A percentile compares a stretch with the other conserved stretches of the same genome.
These are phyloP conservation scores for Pseudomyrmex pallidus DNA, from an alignment of 1,140 invertebrate genomes.

Conservation along the genomic window DNA sequence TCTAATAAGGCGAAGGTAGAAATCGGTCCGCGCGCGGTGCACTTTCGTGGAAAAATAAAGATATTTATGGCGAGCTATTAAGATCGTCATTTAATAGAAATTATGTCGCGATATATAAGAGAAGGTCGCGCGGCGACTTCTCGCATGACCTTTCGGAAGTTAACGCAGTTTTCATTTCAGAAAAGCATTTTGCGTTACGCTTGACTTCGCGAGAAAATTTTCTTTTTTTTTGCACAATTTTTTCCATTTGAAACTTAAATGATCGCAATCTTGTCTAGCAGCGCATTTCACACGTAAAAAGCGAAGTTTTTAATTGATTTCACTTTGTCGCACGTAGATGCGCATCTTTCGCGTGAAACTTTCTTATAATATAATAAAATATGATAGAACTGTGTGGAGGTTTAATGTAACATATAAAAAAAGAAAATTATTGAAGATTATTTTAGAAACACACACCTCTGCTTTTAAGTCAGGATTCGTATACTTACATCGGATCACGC, in stretches of 20 bases:
- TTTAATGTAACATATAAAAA: too few relatives aligned
- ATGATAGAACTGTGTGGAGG: too few relatives aligned
- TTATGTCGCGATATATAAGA: background rate
- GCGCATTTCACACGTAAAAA: background rate
- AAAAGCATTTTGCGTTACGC: slow-evolving; percentile 8
- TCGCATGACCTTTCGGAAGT: slow-evolving; percentile 10
- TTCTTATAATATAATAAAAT: background rate
- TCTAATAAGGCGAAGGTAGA: slow-evolving; percentile 21
- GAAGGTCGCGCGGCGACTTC: background rate
- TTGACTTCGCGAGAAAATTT: slow-evolving; percentile 9
- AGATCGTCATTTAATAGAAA: background rate
- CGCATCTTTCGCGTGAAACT: background rate
- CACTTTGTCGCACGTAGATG: background rate
- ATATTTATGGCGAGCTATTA: background rate
- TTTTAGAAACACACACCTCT: too few relatives aligned
- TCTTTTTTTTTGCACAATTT: background rate
- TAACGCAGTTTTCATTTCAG: slow-evolving; percentile 16
- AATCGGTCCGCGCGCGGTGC: background rate
- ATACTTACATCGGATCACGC: background rate
- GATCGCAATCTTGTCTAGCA: slow-evolving; percentile 1
- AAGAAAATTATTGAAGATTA: too few relatives aligned
- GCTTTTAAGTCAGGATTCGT: too few relatives aligned
- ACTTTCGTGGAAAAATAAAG: background rate
- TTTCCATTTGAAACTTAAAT: background rate
- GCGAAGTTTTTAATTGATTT: background rate